Evolutionary conservation across 1,140 invertebrate genomes (phyloP).

Genomic region (Maniola jurtina): DNA sequence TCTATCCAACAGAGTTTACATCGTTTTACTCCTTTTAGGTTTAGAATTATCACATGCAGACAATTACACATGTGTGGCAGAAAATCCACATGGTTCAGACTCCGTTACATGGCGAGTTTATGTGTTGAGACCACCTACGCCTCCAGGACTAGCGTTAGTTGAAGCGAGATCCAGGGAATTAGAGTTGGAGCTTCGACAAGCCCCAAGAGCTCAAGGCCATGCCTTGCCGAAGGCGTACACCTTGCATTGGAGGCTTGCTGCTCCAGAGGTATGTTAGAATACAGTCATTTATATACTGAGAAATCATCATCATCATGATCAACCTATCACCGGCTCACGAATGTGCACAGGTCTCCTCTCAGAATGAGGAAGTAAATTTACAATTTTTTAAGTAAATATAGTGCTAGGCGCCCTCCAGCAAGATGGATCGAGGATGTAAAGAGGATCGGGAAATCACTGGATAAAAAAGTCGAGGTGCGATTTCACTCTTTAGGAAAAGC

Average conservation of each 20-base stretch:
- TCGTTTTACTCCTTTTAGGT: conserved; percentile 37
- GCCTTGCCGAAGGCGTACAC: conserved; percentile 62
- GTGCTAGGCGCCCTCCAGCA: too few species aligned
- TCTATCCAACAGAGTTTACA: background rate
- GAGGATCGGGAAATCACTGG: too few species aligned
- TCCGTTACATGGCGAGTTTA: conserved; percentile 88
- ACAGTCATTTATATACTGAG: too few species aligned
- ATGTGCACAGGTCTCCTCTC: too few species aligned
- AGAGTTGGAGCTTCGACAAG: conserved; percentile 82
- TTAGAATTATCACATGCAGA: conserved; percentile 84
- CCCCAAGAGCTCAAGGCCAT: conserved; percentile 64
- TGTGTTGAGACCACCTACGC: conserved; percentile 86
- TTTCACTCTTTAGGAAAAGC: too few species aligned
- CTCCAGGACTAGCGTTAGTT: conserved; percentile 82
- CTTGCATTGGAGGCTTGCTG: conserved; percentile 66
- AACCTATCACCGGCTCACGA: too few species aligned
- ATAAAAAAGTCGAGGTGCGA: too few species aligned
- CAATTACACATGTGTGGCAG: conserved; percentile 92
- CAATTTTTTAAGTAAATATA: too few species aligned
- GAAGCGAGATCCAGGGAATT: conserved; percentile 82
- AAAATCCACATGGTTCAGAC: conserved; percentile 91
- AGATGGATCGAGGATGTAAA: too few species aligned
- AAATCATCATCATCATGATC: too few species aligned
- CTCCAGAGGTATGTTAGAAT: conserved; percentile 56
- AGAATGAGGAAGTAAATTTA: too few species aligned